These are phyloP conservation scores for Melanostigma gelatinosum DNA, from an alignment of 2,113 vertebrate species.

Conservation along the genomic window DNA sequence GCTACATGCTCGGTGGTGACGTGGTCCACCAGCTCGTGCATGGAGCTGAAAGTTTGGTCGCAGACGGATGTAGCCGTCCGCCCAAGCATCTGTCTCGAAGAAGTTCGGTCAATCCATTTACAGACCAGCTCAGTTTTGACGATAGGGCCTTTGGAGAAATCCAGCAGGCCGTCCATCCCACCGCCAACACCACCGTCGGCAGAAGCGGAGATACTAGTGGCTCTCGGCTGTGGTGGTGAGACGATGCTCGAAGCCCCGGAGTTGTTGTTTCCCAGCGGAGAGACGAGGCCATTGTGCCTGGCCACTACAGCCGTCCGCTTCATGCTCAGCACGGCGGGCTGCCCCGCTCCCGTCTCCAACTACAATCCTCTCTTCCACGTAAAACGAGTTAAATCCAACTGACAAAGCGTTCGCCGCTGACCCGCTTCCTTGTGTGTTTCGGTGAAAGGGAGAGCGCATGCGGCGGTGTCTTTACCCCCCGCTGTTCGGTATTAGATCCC, in stretches of 20 bases:
- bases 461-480: constrained; percentile 70
- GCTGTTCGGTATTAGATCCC: constrained; percentile 71
- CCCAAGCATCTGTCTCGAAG: constrained; percentile 74
- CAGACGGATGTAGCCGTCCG: constrained; percentile 84
- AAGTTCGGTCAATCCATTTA: constrained; percentile 90
- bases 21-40: constrained; percentile 98
- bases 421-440: constrained; percentile 45
- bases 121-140: constrained; percentile 97
- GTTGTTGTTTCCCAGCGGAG: constrained; percentile 92
- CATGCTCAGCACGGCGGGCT: constrained; percentile 74
- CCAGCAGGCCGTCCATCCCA: constrained; percentile 68
- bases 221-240: constrained; percentile 76
- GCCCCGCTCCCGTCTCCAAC: constrained; percentile 53
- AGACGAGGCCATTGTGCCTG: constrained; percentile 83
- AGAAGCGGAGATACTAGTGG: constrained; percentile 22
- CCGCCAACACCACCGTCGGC: constrained; percentile 31
- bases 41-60: constrained; percentile 96
- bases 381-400: constrained; percentile 23
- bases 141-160: constrained; percentile 81
- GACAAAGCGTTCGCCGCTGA: constrained; percentile 10
- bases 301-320: constrained; percentile 73
- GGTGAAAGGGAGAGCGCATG: constrained; percentile 65
- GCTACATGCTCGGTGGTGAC: constrained; percentile 87
- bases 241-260: constrained; percentile 92
- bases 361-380: constrained; percentile 25